Evolutionary conservation across 2,113 vertebrate species (phyloP).

Genomic region (Pachypanchax playfairii): DNA sequence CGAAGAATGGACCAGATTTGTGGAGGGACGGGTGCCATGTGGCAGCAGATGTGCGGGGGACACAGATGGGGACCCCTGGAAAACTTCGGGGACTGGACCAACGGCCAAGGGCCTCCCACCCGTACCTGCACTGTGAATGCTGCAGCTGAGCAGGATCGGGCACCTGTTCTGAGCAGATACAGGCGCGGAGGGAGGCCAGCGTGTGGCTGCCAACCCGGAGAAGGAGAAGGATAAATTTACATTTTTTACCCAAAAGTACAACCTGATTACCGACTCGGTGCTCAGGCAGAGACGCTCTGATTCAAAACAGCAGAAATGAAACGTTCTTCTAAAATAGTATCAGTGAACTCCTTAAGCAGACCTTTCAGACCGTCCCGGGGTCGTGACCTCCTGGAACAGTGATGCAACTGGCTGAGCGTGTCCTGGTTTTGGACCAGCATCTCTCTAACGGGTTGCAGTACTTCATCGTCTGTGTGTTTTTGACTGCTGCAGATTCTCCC

Average conservation of each 20-base stretch:
- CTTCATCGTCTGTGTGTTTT: constrained; percentile 75
- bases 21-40: constrained; percentile 83
- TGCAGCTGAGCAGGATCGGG: constrained; percentile 70
- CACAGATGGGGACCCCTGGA: constrained; percentile 82
- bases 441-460: constrained; percentile 41
- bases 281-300: constrained; percentile 35
- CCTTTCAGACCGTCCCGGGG: constrained; percentile 1
- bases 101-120: constrained; percentile 79
- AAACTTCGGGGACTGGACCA: constrained; percentile 76
- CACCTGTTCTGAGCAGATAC: constrained; percentile 85
- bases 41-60: constrained; percentile 76
- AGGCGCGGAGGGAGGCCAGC: constrained; percentile 73
- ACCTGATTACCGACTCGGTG: constrained; percentile 69
- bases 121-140: constrained; percentile 80
- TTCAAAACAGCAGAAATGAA: constrained; percentile 29
- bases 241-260: constrained; percentile 60
- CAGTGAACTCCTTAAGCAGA: constrained; percentile 23
- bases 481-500: constrained; percentile 73
- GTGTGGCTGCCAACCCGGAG: constrained; percentile 67
- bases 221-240: constrained; percentile 78
- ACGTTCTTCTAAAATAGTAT: constrained; percentile 24
- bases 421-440: constrained; percentile 47
- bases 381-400: too few species aligned
- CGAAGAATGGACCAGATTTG: constrained; percentile 85
- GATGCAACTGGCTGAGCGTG: constrained; percentile 22